Evolutionary conservation across 2,113 vertebrate species (phyloP).

Genomic region (Paradoxurus hermaphroditus): DNA sequence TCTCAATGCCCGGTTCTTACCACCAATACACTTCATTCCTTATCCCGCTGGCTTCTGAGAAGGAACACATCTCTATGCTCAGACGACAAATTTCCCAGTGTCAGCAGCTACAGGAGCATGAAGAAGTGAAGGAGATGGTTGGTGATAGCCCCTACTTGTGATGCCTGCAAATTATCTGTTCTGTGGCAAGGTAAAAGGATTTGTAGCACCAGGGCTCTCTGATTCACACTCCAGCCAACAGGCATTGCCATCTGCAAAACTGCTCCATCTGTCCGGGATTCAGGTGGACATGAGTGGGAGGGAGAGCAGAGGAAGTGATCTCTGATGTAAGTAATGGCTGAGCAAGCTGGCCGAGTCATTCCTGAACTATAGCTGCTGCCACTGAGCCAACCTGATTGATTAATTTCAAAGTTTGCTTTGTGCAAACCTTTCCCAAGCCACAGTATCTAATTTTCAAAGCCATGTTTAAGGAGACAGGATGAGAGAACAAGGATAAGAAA

Average conservation of each 20-base stretch:
- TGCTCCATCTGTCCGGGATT: not conserved
- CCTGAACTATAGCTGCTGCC: not conserved
- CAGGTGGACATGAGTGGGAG: too few relatives aligned
- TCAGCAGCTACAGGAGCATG: not conserved
- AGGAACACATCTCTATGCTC: not conserved
- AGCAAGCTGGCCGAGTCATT: not conserved
- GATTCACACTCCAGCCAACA: not conserved
- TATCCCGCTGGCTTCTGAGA: not conserved
- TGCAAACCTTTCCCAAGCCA: slow-evolving; percentile 37
- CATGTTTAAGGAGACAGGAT: not conserved
- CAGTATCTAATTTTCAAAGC: slow-evolving; percentile 70
- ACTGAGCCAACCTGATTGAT: slow-evolving; percentile 20
- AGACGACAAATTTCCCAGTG: not conserved
- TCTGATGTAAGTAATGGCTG: slow-evolving; percentile 27
- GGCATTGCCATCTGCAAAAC: not conserved
- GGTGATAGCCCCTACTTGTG: not conserved
- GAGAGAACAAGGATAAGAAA: not conserved
- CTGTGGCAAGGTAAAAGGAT: not conserved
- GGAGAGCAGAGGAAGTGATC: not conserved
- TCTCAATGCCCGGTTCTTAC: not conserved
- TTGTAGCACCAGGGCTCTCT: not conserved
- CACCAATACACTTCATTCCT: not conserved
- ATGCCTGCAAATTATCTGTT: not conserved
- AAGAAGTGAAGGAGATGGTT: not conserved
- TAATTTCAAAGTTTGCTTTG: slow-evolving; percentile 33